Conservation (phyloP, 1,140 invertebrate genomes). For the Hycleus phaleratus region DNA sequence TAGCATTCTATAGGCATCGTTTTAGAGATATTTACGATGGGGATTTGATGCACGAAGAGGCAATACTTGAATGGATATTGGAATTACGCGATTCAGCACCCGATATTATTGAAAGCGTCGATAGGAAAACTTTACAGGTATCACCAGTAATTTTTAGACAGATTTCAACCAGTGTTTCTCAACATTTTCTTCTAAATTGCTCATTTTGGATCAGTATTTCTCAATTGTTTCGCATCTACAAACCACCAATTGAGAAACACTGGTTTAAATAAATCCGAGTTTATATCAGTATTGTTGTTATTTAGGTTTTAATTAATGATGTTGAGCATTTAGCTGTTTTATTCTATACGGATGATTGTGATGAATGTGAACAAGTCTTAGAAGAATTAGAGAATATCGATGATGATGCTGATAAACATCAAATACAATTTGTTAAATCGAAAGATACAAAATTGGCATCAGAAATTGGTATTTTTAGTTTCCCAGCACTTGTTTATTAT, state of each 20-base stretch:
- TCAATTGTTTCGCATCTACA: too few species aligned
- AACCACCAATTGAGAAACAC: too few species aligned
- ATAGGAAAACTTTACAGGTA: conserved; percentile 76
- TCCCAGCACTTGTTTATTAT: conserved; percentile 85
- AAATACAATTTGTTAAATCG: conserved; percentile 84
- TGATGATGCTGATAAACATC: conserved; percentile 85
- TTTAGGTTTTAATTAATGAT: conserved; percentile 70
- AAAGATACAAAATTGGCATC: conserved; percentile 83
- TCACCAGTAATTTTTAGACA: conserved; percentile 41
- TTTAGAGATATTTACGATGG: conserved; percentile 75
- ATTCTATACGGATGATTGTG: conserved; percentile 85
- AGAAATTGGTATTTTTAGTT: conserved; percentile 84
- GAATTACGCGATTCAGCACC: conserved; percentile 74
- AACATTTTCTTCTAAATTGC: too few species aligned
- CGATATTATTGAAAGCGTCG: conserved; percentile 87
- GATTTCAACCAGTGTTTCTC: too few species aligned
- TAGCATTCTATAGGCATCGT: conserved; percentile 85
- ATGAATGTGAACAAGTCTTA: conserved; percentile 72
- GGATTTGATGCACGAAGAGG: conserved; percentile 87
- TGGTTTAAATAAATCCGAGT: too few species aligned
- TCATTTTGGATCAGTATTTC: too few species aligned
- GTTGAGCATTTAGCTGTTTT: conserved; percentile 87
- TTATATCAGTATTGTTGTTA: not conserved
- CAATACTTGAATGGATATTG: conserved; percentile 83
- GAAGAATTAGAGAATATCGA: conserved; percentile 90